Conservation (phyloP, 2,797 vertebrate genomes). For the Cossypha niveicapilla region DNA sequence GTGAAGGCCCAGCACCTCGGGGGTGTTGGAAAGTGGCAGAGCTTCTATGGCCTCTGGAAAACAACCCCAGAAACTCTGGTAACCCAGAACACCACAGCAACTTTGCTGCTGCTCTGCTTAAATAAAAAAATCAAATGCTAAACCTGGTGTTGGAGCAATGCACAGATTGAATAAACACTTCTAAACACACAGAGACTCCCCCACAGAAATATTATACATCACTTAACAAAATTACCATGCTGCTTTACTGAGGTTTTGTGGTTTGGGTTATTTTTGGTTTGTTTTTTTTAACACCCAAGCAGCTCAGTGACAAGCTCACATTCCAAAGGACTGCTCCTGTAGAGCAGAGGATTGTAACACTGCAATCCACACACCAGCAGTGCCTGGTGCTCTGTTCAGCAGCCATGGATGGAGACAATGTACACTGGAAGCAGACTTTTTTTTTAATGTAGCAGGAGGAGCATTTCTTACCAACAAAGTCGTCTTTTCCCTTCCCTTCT, state of each 20-base stretch:
- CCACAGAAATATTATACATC: not conserved
- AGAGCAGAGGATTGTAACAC: not conserved
- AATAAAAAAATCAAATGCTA: not conserved
- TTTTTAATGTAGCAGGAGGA: not conserved
- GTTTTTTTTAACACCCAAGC: not conserved
- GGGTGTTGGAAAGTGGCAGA: slow-evolving; percentile 87
- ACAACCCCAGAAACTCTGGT: not conserved
- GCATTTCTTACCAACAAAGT: slow-evolving; percentile 84
- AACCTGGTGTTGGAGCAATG: not conserved
- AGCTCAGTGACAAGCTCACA: not conserved
- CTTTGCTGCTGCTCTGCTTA: not conserved
- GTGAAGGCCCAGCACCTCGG: slow-evolving; percentile 91
- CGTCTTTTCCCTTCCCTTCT: slow-evolving; percentile 73
- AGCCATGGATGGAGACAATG: rapidly evolving
- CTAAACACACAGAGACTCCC: not conserved
- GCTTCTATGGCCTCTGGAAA: slow-evolving; percentile 83
- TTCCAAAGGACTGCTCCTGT: not conserved
- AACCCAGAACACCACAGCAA: not conserved
- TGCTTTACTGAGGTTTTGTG: not conserved
- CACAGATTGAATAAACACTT: not conserved
- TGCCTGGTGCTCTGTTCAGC: not conserved
- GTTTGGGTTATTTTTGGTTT: not conserved
- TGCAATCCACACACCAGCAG: rapidly evolving
- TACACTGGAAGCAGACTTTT: not conserved
- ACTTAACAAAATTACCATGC: not conserved